Evolutionary conservation across 2,113 vertebrate species (phyloP), one percentile per base, ranked within the genome.

Genomic region (Stomatorhinus ivindoensis): DNA sequence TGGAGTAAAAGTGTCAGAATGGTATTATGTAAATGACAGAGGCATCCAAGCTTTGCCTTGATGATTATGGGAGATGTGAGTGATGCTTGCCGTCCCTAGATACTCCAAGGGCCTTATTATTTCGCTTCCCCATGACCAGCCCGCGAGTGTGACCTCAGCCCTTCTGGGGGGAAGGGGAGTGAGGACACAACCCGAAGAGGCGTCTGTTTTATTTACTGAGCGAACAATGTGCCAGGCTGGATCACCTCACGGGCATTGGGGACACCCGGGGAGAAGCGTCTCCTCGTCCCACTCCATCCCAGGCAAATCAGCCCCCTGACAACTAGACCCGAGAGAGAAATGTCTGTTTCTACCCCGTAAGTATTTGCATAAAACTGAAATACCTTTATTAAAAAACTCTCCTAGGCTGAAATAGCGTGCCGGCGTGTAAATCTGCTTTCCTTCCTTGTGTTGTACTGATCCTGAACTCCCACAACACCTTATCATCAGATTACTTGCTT

Each of bases 1-100:
- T 94, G 94, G 95, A 95, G 96, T 95, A 95, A 97, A 95, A 80
- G 94, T 97, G 96, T 97, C 96, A 95, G 96, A 96, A 96, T 94
- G 95, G 95, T 95, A 95, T 96, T 97, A 98, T 97, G 97, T 96
- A 98, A 98, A 98, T 98, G 94, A 95, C 95, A 93, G 91, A 96
- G 96, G 95, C 96, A 97, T 97, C 95, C 94, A 93, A 96, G 96
- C 96, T 96, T 96, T 94, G 96, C 96, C 94, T 97, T 97, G 96
- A 96, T 97, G 97, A 97, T 98, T 97, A 97, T 94, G 96, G 96
- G 94, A 95, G 95, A 95, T 95, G 95, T 94, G 96, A 98, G 95
- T 97, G 94, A 95, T 96, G 95, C 93, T 94, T 94, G 93, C 89
- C 92, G 94, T 97, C 97, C 96, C 97, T 93, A 96, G 97, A 95